phyloP scores from a whole-genome alignment of 2,888 invertebrate genomes.

The Thereva unica region DNA sequence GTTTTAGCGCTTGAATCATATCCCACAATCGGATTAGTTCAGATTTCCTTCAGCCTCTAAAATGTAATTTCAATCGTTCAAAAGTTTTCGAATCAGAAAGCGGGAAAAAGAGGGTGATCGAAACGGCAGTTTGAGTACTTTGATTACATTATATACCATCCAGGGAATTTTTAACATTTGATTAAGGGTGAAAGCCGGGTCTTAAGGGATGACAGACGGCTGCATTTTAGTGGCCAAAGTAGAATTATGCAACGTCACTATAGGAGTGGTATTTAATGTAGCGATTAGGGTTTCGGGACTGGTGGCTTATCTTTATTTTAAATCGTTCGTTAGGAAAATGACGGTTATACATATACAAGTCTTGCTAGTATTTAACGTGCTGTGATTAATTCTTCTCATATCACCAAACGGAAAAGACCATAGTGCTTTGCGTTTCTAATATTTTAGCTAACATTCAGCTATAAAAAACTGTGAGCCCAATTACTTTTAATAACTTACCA shows the following conservation, averaged over 20 bases:
- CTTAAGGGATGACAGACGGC: background rate
- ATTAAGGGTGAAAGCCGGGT: background rate
- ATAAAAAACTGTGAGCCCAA: no score
- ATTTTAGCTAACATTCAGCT: no score
- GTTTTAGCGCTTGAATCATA: conserved; percentile 22
- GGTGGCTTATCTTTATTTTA: background rate
- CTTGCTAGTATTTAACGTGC: no score
- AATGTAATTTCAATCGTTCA: background rate
- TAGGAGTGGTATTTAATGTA: background rate
- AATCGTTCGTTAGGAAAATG: no score
- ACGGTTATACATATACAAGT: no score
- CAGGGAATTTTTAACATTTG: background rate
- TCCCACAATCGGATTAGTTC: conserved; percentile 37
- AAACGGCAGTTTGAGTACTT: background rate
- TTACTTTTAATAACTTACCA: no score
- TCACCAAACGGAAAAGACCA: no score
- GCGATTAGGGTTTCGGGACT: background rate
- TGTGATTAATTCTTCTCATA: no score
- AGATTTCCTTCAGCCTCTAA: background rate
- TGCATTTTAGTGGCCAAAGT: background rate
- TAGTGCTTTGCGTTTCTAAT: no score
- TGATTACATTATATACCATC: no score
- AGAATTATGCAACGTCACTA: background rate
- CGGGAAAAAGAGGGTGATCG: no score
- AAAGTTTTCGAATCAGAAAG: background rate